phyloP scores from a whole-genome alignment of 1,140 invertebrate genomes.

The Paraescarpia echinospica region DNA sequence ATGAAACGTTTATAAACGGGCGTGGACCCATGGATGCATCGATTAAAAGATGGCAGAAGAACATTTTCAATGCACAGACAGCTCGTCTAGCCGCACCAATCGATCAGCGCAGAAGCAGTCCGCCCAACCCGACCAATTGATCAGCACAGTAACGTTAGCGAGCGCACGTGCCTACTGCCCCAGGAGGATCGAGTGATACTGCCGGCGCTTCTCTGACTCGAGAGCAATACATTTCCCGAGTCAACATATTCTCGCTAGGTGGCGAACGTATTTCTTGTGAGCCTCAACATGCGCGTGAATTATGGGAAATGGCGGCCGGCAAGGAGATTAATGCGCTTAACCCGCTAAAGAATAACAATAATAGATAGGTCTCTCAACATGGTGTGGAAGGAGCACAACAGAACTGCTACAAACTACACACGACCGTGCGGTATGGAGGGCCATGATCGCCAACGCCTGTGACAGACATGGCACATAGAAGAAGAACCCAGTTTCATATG shows the following conservation, averaged over 20 bases:
- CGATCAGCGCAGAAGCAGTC: background rate
- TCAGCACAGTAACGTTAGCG: background rate
- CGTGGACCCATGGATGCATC: background rate
- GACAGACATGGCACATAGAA: no score
- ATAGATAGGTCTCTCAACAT: no score
- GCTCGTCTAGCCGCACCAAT: background rate
- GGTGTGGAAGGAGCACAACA: no score
- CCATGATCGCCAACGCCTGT: no score
- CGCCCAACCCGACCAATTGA: background rate
- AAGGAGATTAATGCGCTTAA: background rate
- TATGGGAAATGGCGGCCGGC: no score
- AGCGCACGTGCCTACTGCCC: background rate
- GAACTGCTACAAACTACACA: no score
- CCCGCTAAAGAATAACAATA: no score
- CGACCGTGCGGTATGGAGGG: no score
- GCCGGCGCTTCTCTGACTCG: background rate
- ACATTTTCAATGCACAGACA: background rate
- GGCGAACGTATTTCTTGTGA: background rate
- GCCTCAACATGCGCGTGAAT: background rate
- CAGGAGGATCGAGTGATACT: background rate
- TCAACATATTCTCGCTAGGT: background rate
- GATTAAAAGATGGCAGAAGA: background rate
- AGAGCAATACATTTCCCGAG: background rate
- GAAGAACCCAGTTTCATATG: background rate
- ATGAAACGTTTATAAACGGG: background rate